Evolutionary conservation across 2,888 invertebrate species (phyloP), one percentile per base, ranked within the genome.

Genomic region (Siphonodentalium dalli): DNA sequence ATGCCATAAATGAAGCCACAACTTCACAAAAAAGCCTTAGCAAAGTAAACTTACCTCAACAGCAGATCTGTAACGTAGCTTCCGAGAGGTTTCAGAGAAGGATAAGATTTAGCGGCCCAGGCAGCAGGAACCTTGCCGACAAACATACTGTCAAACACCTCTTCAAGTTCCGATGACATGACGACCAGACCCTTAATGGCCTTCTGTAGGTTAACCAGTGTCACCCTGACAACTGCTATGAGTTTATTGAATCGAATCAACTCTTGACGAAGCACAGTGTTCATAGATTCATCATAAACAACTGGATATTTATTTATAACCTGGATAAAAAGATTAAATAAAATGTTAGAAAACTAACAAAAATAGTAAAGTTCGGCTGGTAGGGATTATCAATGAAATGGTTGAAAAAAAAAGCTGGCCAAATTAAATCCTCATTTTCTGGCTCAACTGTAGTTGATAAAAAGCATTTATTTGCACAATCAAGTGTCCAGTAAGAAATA

Each of bases 21-120:
- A n/a, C n/a, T n/a, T n/a, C n/a, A n/a, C n/a, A n/a, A n/a, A 11
- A 8, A 41, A 29, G 8, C 29, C n/a, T n/a, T n/a, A n/a, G n/a
- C n/a, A 28, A 31, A 11, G 8, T 42, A 9, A n/a, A 42, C 51
- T 40, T 55, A 80, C 79, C 93, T 86, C 47, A 87, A 87, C 42
- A 89, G 80, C 63, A 95, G 66, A 61, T 82, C 82, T 20, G 73
- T 69, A 26, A 82, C 71, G 58, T 82, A 82, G 52, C 78, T 74
- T 9, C 81, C 82, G 9, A 82, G 69, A 18, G 82, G 82, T 68
- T 82, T 82, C 27, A 82, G 71, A 7, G 80, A 81, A 2, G 82
- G 82, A 60, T 82, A 82, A 11, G 81, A 81, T 63, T 81, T 82
- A 13, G 79, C 65, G 0, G 81, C 80, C 82, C 82, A 82, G 31